Evolutionary conservation across 1,140 invertebrate species (phyloP).

Genomic region (Calliopsis andreniformis): DNA sequence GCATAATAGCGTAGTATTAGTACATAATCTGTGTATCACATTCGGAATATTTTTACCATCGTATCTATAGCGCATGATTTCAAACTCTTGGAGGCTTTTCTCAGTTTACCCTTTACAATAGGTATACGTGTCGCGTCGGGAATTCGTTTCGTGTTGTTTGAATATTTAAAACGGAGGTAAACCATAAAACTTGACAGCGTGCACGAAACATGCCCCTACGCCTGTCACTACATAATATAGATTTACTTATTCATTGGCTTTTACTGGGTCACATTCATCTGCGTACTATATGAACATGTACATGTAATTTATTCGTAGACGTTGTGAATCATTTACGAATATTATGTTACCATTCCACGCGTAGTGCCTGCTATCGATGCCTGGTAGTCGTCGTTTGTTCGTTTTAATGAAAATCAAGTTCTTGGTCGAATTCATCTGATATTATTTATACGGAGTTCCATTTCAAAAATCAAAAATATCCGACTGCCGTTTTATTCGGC

Average conservation of each 20-base stretch:
- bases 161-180: slow-evolving; percentile 43
- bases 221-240: slow-evolving; percentile 24
- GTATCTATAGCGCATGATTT: too few relatives aligned
- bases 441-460: too few relatives aligned
- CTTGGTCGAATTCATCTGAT: too few relatives aligned
- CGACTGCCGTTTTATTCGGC: too few relatives aligned
- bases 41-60: too few relatives aligned
- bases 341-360: neutral
- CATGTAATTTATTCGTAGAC: too few relatives aligned
- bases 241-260: slow-evolving; percentile 44
- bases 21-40: too few relatives aligned
- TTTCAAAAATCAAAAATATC: too few relatives aligned
- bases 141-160: neutral
- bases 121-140: neutral
- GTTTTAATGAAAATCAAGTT: neutral
- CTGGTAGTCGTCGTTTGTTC: too few relatives aligned
- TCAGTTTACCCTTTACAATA: neutral
- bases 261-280: slow-evolving; percentile 14
- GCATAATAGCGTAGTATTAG: too few relatives aligned
- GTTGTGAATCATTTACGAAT: slow-evolving; percentile 24
- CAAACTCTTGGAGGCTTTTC: neutral
- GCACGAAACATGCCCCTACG: slow-evolving; percentile 6
- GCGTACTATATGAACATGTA: neutral
- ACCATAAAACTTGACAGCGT: slow-evolving; percentile 37
- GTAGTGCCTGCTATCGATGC: neutral